Percentiles rank a stretch among this genome's conserved stretches.
Conservation (phyloP, 2,797 vertebrate genomes). For the Otolemur crassicaudatus region DNA sequence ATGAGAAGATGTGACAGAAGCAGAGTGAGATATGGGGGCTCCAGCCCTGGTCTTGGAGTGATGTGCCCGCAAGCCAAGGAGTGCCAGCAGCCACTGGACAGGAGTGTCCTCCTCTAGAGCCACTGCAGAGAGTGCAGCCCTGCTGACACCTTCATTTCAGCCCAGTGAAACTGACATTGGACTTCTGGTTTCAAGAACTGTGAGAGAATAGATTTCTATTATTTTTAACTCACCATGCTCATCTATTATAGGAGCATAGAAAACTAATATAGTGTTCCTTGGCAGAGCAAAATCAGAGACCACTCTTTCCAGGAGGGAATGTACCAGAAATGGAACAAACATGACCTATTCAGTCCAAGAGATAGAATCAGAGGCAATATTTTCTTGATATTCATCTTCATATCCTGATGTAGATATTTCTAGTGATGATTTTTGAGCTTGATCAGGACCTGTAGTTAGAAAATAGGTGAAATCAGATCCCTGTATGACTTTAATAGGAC, state of each 20-base stretch:
- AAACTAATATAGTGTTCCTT: not conserved
- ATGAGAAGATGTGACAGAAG: not conserved
- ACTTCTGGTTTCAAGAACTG: not conserved
- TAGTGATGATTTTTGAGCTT: not conserved
- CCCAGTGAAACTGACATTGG: not conserved
- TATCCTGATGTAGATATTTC: not conserved
- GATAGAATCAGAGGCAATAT: not conserved
- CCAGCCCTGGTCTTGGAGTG: not conserved
- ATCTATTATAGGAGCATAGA: not conserved
- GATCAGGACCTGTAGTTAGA: not conserved
- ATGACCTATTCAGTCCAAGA: not conserved
- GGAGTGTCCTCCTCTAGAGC: not conserved
- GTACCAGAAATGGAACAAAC: not conserved
- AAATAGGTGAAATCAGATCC: not conserved
- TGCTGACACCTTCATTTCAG: not conserved
- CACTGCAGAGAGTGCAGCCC: rapidly evolving
- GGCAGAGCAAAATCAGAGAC: not conserved
- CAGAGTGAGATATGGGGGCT: not conserved
- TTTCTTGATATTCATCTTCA: not conserved
- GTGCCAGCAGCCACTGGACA: not conserved
- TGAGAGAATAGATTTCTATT: not conserved
- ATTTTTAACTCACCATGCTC: not conserved
- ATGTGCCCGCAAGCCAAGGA: not conserved
- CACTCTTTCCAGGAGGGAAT: not conserved
- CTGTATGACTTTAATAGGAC: not conserved